phyloP scores from a whole-genome alignment of 1,140 invertebrate species.

The Bombus picipes region DNA sequence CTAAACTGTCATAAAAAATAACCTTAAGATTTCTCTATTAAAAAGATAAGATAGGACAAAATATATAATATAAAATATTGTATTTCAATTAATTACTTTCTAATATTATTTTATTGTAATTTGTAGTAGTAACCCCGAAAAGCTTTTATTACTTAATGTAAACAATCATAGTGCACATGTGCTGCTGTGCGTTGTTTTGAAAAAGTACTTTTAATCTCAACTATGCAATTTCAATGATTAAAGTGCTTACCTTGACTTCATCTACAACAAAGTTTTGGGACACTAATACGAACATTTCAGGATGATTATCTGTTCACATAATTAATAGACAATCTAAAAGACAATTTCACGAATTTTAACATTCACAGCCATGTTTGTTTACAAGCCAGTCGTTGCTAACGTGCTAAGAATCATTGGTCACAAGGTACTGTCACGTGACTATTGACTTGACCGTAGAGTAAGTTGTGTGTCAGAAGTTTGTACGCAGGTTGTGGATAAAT shows the following conservation, averaged over 20 bases:
- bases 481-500: not conserved
- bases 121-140: not conserved
- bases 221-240: slow-evolving; percentile 10
- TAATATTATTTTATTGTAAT: not conserved
- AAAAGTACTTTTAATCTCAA: not conserved
- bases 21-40: not conserved
- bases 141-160: not conserved
- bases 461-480: not conserved
- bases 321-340: slow-evolving; percentile 15
- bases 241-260: slow-evolving; percentile 13
- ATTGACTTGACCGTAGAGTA: not conserved
- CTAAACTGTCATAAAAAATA: not conserved
- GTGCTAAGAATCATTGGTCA: slow-evolving; percentile 57
- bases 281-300: slow-evolving; percentile 14
- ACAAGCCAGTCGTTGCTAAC: slow-evolving; percentile 72
- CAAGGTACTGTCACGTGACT: slow-evolving; percentile 47
- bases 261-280: not conserved
- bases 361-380: slow-evolving; percentile 79
- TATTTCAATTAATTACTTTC: not conserved
- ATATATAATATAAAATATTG: not conserved
- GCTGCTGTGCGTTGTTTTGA: slow-evolving; percentile 3
- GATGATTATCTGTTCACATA: slow-evolving; percentile 31
- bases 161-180: slow-evolving; percentile 41
- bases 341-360: slow-evolving; percentile 70
- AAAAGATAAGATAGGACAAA: not conserved